Evolutionary conservation across 2,888 invertebrate species (phyloP), one percentile per base, ranked within the genome.

Genomic region (Bimastos eiseni): DNA sequence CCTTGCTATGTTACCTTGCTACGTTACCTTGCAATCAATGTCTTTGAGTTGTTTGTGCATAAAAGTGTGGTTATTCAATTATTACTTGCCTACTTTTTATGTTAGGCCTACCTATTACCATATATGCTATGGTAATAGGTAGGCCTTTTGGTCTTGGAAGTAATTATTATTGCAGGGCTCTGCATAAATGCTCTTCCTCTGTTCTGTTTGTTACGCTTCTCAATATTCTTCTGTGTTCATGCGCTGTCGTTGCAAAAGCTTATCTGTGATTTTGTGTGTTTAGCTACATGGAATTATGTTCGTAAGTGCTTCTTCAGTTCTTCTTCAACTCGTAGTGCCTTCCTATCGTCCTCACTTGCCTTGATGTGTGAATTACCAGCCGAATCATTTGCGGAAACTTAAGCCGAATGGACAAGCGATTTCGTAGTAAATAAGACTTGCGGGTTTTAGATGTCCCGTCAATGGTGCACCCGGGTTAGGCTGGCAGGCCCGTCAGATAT

Each of bases 351-450:
- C 1, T 70, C 30, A 70, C 30, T n/a, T 17, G 70, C n/a, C 70
- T 70, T 70, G 70, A 70, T n/a, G 70, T n/a, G 70, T n/a, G 70
- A 5, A 70, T 70, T 30, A n/a, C 70, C 70, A 70, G 30, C 70
- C 70, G 70, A n/a, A 8, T 70, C 30, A 70, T 70, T n/a, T 70
- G 55, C 30, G 13, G 70, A 70, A 70, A 70, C 70, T 70, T 70
- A 70, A 70, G 30, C n/a, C 13, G 30, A 70, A 5, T n/a, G 70
- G 70, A 70, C 70, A n/a, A 70, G 70, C 70, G 70, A 70, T 70
- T 70, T 70, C 70, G 70, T 70, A 70, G 70, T 70, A 70, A 70
- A 70, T 70, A 70, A 70, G 70, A n/a, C 70, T 70, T n/a, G 13
- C 70, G 70, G 70, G 70, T 70, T 70, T 70, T 70, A 1, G 70